These are phyloP conservation scores for Pristionchus entomophagus DNA, from an alignment of 2,888 invertebrate genomes.

Conservation along the genomic window DNA sequence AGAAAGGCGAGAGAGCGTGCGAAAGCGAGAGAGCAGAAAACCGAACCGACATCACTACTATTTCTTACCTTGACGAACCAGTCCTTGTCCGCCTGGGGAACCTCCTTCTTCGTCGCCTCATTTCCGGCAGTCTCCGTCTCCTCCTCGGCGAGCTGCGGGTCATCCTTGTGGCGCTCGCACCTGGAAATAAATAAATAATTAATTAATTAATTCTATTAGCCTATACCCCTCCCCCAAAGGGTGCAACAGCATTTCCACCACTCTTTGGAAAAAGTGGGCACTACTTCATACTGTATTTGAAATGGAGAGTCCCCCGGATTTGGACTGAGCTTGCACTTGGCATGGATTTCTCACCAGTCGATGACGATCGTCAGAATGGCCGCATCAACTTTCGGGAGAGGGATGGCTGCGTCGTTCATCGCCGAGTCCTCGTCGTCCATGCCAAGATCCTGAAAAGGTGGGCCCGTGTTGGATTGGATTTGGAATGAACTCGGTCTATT, in stretches of 20 bases:
- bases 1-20: too few species aligned
- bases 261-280: neutral
- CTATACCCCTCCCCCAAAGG: neutral
- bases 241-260: neutral
- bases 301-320: neutral
- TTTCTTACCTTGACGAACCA: neutral
- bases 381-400: neutral
- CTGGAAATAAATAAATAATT: neutral
- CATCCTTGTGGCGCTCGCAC: neutral
- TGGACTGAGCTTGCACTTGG: too few species aligned
- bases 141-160: neutral
- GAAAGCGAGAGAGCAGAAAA: too few species aligned
- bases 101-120: neutral
- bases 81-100: neutral
- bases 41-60: neutral
- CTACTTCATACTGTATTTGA: neutral
- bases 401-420: neutral
- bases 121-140: neutral
- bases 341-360: neutral
- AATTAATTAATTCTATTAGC: neutral
- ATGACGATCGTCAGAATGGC: neutral
- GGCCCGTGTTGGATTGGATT: too few species aligned
- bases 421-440: conserved; percentile 21
- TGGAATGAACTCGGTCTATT: neutral
- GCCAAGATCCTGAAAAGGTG: neutral